Percentiles rank a stretch among this genome's conserved stretches.
Conservation (phyloP, 2,888 invertebrate genomes). For the Lysandra bellargus region DNA sequence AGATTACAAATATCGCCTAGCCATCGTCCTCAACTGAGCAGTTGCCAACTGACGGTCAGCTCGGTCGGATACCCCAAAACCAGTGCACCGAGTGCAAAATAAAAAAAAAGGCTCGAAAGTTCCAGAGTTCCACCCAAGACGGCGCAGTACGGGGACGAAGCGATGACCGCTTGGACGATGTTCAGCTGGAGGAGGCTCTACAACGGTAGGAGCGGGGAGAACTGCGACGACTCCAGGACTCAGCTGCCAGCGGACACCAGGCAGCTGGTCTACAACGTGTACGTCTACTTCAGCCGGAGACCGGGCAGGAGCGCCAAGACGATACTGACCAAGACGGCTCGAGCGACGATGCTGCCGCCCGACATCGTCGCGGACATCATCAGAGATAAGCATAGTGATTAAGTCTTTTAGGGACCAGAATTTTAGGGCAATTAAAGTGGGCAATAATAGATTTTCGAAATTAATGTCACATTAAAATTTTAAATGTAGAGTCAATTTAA, state of each 20-base stretch:
- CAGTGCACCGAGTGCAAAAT: conserved; percentile 1
- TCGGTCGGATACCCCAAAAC: conserved; percentile 53
- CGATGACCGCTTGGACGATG: conserved; percentile 79
- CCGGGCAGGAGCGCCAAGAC: conserved; percentile 68
- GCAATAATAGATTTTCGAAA: neutral
- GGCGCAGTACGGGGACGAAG: conserved; percentile 76
- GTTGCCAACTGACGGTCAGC: conserved; percentile 58
- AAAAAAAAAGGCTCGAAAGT: neutral
- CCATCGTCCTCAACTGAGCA: conserved; percentile 54
- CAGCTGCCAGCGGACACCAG: conserved; percentile 72
- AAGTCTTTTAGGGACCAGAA: conserved; percentile 26
- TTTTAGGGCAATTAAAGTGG: neutral
- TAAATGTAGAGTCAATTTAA: neutral
- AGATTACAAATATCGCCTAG: conserved; percentile 61
- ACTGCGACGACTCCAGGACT: conserved; percentile 58
- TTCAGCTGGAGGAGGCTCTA: conserved; percentile 75
- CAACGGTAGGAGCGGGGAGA: conserved; percentile 59
- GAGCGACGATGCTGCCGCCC: conserved; percentile 71
- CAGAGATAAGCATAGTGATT: conserved; percentile 63
- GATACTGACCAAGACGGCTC: conserved; percentile 67
- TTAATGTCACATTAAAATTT: neutral
- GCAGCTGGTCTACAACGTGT: conserved; percentile 73
- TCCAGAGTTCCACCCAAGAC: conserved; percentile 52
- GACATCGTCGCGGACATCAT: conserved; percentile 74
- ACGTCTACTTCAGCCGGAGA: conserved; percentile 69